Evolutionary conservation across 2,888 invertebrate species (phyloP), one percentile per base, ranked within the genome.

Genomic region (Agonum fuliginosum): DNA sequence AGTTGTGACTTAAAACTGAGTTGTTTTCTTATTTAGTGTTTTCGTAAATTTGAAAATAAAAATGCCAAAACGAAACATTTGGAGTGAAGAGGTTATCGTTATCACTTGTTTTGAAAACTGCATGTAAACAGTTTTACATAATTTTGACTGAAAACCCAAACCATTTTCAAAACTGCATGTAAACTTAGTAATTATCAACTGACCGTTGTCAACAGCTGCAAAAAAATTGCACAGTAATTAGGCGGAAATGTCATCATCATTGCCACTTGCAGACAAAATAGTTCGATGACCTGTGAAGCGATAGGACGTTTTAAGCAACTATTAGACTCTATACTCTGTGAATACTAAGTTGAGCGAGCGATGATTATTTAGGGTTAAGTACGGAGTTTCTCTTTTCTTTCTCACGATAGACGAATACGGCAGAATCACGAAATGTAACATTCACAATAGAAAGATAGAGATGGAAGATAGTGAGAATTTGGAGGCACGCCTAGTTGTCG

Each of bases 331-430:
- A n/a, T n/a, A n/a, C n/a, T n/a, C n/a, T n/a, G n/a, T n/a, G 58
- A 62, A 62, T 62, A 62, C 30, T 17, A 19, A 62, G 17, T 14
- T 27, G 30, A 54, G 22, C 20, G 54, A 54, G n/a, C 54, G 20
- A 12, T 10, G n/a, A 62, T 62, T 19, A 27, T 30, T 62, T 62
- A 62, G 58, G 58, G 58, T 62, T 62, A 27, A 62, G 58, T 62
- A 54, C 54, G 10, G 19, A 30, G 30, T 62, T 62, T 62, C 58
- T 62, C 58, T 62, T 62, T 30, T 62, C 58, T 62, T 62, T 62
- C 58, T 62, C 58, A 62, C 58, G 58, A 30, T 30, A 30, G 8
- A n/a, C n/a, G n/a, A 27, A 17, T 27, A 30, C 14, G 8, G 58
- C 27, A 19, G 58, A 46, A 62, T 62, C 58, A 30, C 58, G 17